phyloP scores from a whole-genome alignment of 2,888 invertebrate genomes.

The Neoitamus cyanurus region DNA sequence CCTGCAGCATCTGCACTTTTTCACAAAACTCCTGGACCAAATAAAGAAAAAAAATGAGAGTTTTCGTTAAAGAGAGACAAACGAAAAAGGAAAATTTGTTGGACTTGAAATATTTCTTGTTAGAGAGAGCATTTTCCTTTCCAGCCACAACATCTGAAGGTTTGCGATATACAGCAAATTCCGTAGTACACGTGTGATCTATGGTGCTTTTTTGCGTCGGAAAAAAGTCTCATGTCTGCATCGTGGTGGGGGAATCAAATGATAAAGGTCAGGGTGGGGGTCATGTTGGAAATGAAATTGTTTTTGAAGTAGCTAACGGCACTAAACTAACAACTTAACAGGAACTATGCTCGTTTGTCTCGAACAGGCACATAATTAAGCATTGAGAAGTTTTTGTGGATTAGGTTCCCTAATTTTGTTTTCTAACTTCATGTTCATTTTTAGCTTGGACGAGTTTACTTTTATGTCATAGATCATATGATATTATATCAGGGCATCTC shows the following conservation, averaged over 20 bases:
- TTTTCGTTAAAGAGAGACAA: background rate
- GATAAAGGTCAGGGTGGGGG: background rate
- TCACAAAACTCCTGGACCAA: constrained; percentile 41
- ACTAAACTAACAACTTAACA: too few species aligned
- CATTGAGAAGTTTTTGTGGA: too few species aligned
- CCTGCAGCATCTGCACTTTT: constrained; percentile 53
- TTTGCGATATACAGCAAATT: background rate
- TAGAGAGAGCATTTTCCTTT: background rate
- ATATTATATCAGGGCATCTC: too few species aligned
- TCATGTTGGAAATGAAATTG: background rate
- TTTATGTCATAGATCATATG: too few species aligned
- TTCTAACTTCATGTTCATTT: too few species aligned
- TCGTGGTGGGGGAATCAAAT: background rate
- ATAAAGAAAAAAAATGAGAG: background rate
- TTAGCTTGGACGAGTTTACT: too few species aligned
- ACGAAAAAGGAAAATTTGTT: background rate
- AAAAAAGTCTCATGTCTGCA: background rate
- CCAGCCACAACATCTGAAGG: background rate
- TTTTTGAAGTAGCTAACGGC: too few species aligned
- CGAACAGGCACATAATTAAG: too few species aligned
- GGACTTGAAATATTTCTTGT: background rate
- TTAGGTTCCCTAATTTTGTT: too few species aligned
- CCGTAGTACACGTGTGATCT: background rate
- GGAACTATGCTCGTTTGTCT: too few species aligned
- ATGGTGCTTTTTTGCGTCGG: background rate